Conservation (phyloP, 2,797 vertebrate species). For the Harpagifer antarcticus region DNA sequence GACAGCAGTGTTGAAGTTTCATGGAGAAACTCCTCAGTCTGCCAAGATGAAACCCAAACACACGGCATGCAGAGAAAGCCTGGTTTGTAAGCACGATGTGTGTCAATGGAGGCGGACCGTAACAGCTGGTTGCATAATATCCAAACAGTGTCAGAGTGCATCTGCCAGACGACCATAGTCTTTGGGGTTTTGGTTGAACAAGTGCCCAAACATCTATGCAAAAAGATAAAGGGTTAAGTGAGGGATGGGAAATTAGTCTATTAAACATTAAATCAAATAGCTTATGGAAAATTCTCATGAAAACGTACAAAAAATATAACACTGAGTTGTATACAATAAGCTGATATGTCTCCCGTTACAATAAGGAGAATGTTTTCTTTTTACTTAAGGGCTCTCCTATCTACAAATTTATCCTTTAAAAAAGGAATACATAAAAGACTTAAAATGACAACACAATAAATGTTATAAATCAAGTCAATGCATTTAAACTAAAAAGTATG, state of each 20-base stretch:
- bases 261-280: not conserved
- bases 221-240: not conserved
- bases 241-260: too few relatives aligned
- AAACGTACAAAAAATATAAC: not conserved
- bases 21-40: not conserved
- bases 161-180: not conserved
- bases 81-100: slow-evolving; percentile 6
- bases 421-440: too few relatives aligned
- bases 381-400: too few relatives aligned
- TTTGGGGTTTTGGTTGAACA: not conserved
- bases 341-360: not conserved
- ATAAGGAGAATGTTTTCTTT: not conserved
- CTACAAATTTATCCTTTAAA: too few relatives aligned
- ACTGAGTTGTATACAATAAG: not conserved
- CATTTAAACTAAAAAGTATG: not conserved
- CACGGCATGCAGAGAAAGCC: not conserved
- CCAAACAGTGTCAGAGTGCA: not conserved
- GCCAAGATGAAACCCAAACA: slow-evolving; percentile 35
- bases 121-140: slow-evolving; percentile 10
- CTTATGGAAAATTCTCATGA: not conserved
- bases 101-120: not conserved
- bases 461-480: not conserved
- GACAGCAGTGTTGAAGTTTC: slow-evolving; percentile 44
- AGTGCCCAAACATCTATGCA: not conserved
- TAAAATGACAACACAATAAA: not conserved